Evolutionary conservation across 2,113 vertebrate genomes (phyloP), one percentile per base, ranked within the genome.

Genomic region (Archilochus colubris): DNA sequence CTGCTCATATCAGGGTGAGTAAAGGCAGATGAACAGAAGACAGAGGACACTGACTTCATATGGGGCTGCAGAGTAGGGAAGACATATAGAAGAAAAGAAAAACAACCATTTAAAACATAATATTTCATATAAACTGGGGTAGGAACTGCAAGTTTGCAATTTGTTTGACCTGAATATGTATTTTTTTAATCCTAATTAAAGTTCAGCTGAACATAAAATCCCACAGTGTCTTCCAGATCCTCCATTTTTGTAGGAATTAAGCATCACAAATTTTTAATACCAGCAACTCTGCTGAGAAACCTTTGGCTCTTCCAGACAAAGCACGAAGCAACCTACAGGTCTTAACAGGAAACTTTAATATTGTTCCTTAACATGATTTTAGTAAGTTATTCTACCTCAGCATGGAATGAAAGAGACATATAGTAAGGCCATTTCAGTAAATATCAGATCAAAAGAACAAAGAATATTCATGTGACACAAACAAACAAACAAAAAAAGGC

Each of bases 31-130:
- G 9, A 55, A 46, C 9, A 88, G 13, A 75, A 85, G 17, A 76
- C 5, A 77, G 21, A 70, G 44, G 19, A 86, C 91, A 93, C 6
- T 9, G 6, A 58, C 14, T 13, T 28, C 4, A 36, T 6, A 10
- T 4, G 6, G 3, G 12, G 15, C 38, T 1, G 0, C 15, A 57
- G 10, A 20, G 18, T 43, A 9, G 22, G 22, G 64, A 23, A 76
- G 6, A 3, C 14, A 50, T 0, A 2, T 1, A 68, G 46, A 54
- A 64, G 21, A 70, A 46, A 86, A 43, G 6, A 25, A 59, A 72
- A 15, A 2, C 27, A 28, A 61, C 31, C 3, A 58, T 38, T 83
- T 88, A 61, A 13, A 67, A 79, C 1, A 17, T 19, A 82, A 0
- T 36, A 24, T 36, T 75, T 83, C 28, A 83, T 27, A 76, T 14